Conservation (phyloP, 2,797 vertebrate species). For the Notolabrus celidotus region DNA sequence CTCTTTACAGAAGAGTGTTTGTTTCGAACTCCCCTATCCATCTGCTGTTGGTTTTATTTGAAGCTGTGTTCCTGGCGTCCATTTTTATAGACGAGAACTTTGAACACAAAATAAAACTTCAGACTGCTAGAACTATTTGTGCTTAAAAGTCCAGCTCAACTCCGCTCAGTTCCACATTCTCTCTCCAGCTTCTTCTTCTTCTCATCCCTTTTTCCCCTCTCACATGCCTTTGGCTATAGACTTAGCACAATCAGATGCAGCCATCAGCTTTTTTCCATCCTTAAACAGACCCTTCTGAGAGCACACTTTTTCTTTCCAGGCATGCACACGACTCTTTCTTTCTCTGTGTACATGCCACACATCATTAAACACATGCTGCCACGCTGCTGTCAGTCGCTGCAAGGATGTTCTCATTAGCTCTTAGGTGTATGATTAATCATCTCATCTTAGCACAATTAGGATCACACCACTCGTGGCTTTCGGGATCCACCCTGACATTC, state of each 20-base stretch:
- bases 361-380: slow-evolving; percentile 52
- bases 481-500: slow-evolving; percentile 47
- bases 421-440: slow-evolving; percentile 60
- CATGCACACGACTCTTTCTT: slow-evolving; percentile 16
- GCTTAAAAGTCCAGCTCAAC: slow-evolving; percentile 20
- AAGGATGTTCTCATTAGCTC: slow-evolving; percentile 43
- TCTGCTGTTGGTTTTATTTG: slow-evolving; percentile 33
- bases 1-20: background rate
- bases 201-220: slow-evolving; percentile 6
- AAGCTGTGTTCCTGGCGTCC: background rate
- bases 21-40: slow-evolving; percentile 1
- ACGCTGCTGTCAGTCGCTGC: slow-evolving; percentile 22
- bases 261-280: slow-evolving; percentile 42
- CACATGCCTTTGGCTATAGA: slow-evolving; percentile 28
- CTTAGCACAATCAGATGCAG: slow-evolving; percentile 43
- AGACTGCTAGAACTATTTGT: slow-evolving; percentile 22
- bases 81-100: slow-evolving; percentile 36
- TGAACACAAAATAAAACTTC: slow-evolving; percentile 46
- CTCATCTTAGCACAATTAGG: slow-evolving; percentile 41
- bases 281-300: slow-evolving; percentile 23
- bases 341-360: slow-evolving; percentile 45
- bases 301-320: slow-evolving; percentile 23
- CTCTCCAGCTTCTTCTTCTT: slow-evolving; percentile 8
- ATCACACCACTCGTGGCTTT: slow-evolving; percentile 30
- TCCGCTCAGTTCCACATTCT: slow-evolving; percentile 29